Conservation (phyloP, 2,113 vertebrate genomes). For the Passer montanus region DNA sequence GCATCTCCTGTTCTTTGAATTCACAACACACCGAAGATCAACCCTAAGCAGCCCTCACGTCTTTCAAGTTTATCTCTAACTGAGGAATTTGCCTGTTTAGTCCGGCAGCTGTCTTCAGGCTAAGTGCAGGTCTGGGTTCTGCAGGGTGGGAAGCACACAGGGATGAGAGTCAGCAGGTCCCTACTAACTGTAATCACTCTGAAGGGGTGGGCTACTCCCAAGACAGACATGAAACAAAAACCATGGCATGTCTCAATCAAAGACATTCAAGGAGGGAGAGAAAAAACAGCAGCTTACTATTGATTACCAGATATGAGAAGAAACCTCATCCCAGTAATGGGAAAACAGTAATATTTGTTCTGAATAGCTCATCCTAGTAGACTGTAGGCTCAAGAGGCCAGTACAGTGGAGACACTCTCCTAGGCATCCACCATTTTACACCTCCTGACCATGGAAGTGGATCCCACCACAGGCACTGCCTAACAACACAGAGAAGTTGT, state of each 20-base stretch:
- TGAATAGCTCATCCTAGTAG: background rate
- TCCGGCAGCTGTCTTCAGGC: background rate
- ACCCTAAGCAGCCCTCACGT: background rate
- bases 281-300: background rate
- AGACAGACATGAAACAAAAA: background rate
- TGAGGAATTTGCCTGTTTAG: constrained; percentile 32
- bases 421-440: background rate
- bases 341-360: background rate
- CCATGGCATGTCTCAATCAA: background rate
- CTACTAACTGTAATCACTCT: background rate
- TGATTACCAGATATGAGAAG: background rate
- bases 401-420: background rate
- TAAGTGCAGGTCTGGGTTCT: background rate
- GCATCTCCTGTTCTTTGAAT: background rate
- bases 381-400: background rate
- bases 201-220: background rate
- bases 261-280: background rate
- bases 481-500: background rate
- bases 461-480: background rate
- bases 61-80: constrained; percentile 49
- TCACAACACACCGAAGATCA: background rate
- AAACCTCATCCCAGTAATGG: background rate
- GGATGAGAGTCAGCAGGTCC: background rate
- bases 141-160: background rate
- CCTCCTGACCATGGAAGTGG: background rate